Base-by-base conservation (phyloP, 2,797 vertebrate genomes). In the Spondyliosoma cantharus region DNA sequence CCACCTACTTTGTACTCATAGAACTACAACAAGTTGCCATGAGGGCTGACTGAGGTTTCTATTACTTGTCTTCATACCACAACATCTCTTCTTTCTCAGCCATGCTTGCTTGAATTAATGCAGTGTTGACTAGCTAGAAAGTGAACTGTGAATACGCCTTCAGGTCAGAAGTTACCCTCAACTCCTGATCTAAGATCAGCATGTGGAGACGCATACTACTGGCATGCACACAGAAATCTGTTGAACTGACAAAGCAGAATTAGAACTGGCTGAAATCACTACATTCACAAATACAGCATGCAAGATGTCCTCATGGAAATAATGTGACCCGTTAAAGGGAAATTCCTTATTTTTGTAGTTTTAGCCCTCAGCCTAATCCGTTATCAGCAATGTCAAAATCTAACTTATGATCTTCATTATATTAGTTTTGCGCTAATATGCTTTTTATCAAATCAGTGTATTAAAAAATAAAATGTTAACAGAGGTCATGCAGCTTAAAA, bases 101-200 rank as follows among this genome's bases (percentile, higher is more conserved):
- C 87, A 74, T 79, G 88, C 88, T 90, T 85, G 88, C 87, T 86
- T 92, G 78, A 92, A 78, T 86, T 80, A 80, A 86, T 83, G 87
- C 89, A 80, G 82, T 89, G 86, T 87, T 86, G 88, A 88, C 74
- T 83, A 78, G 71, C 73, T 74, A 82, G 82, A 81, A 87, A 76
- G 83, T 89, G 69, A 90, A 91, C 81, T 85, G 84, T 84, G 81
- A 90, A 87, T 70, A 74, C 4, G 79, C 84, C 80, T 87, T 90
- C 81, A 89, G 86, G 81, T 81, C 74, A 52, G 76, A 89, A 84
- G 85, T 91, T 89, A 78, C 86, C 83, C 85, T 78, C 61, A 83
- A 78, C 62, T 65, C 71, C 82, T 80, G 69, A 76, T 78, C 79
- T 83, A 64, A 74, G 82, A 87, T 91, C 90, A 84, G 82, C 68